These are phyloP conservation scores for Hyla sarda DNA, from an alignment of 2,113 vertebrate species.

Conservation along the genomic window DNA sequence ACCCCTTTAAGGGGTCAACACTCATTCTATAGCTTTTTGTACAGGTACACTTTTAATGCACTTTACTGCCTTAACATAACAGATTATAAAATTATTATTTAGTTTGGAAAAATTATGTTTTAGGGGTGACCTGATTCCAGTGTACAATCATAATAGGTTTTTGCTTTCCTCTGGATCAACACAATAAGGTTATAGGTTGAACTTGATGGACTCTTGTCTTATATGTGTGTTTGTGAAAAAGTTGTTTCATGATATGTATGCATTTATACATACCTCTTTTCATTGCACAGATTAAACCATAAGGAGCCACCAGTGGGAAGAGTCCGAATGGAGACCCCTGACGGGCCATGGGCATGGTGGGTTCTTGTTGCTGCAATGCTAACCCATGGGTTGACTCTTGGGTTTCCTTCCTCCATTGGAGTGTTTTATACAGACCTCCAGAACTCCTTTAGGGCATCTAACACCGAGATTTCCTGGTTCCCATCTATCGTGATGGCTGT, in stretches of 20 bases:
- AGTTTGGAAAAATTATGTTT: no score
- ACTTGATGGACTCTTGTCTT: neutral
- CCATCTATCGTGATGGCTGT: slow-evolving; percentile 88
- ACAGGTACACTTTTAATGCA: neutral
- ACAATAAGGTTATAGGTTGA: no score
- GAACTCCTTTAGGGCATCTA: slow-evolving; percentile 85
- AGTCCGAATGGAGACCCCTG: slow-evolving; percentile 65
- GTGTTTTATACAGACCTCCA: slow-evolving; percentile 92
- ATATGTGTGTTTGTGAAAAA: neutral
- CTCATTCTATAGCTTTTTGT: neutral
- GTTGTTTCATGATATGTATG: neutral
- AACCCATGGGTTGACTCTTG: slow-evolving; percentile 82
- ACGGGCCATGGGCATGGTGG: slow-evolving; percentile 88
- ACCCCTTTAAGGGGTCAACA: no score
- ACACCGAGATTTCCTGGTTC: slow-evolving; percentile 91
- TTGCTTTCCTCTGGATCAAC: no score
- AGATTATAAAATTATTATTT: no score
- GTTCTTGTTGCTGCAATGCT: slow-evolving; percentile 83
- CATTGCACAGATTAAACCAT: slow-evolving; percentile 2
- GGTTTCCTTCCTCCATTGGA: slow-evolving; percentile 83
- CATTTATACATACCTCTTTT: neutral
- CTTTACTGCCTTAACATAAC: neutral
- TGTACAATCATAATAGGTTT: no score
- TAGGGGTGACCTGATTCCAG: no score
- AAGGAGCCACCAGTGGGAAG: neutral